Evolutionary conservation across 2,888 invertebrate genomes (phyloP), one percentile per base, ranked within the genome.

Genomic region (Camponotus fellah): DNA sequence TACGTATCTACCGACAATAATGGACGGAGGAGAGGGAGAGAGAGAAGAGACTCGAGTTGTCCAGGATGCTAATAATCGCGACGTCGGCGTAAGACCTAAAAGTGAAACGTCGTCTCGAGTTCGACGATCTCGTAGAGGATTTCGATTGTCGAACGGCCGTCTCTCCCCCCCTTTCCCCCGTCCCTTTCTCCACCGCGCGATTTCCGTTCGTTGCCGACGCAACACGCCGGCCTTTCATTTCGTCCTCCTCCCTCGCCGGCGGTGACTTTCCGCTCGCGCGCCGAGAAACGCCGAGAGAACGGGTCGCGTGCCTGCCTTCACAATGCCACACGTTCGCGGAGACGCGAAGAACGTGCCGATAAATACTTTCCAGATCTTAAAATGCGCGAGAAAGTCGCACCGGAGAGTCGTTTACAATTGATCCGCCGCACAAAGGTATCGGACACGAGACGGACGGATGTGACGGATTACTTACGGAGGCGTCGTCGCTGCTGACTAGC

Each of bases 361-460:
- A 66, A 81, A 84, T 75, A 84, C 82, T 87, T 85, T 83, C 82
- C 85, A 86, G 83, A 72, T 84, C 66, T 83, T 80, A 85, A 79
- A 89, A 64, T 68, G 40, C 37, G 32, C 75, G 49, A 43, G 71
- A 84, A 82, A 86, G 84, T 86, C 72, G 12, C 60, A 65, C 46
- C 53, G 26, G 26, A n/a, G 53, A 53, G 53, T 14, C 62, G 26
- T 53, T 53, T n/a, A 79, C 32, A n/a, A 40, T 5, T 14, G 34
- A 12, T 49, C 17, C 12, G 53, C 37, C 21, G 64, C 40, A 60
- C 75, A 49, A 60, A 81, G 72, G 82, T 79, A 83, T 53, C 84
- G 77, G 74, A 43, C 62, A 17, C 60, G 49, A 66, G 43, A 60
- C 26, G 66, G 43, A 79, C 69, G 79, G 79, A 79, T 79, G 72